Percentiles rank a stretch among this genome's conserved stretches.
phyloP scores from a whole-genome alignment of 2,888 invertebrate species.

The Catonia carolina region DNA sequence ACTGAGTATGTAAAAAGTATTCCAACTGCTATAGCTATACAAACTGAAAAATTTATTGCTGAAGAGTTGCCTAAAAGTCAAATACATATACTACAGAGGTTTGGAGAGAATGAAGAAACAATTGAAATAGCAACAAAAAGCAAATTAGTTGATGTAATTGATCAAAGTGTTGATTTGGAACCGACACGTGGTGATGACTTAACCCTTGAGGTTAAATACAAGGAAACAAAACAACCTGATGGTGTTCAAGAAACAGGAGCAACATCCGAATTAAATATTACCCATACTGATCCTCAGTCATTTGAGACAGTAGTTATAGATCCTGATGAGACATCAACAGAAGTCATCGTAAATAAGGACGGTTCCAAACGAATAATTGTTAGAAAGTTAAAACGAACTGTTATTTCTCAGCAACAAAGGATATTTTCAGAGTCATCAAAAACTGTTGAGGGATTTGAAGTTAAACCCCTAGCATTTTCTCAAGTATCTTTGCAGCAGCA shows the following conservation, averaged over 20 bases:
- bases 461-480: slow-evolving; percentile 52
- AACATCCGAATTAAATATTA: slow-evolving; percentile 62
- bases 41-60: slow-evolving; percentile 14
- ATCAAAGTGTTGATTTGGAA: neutral
- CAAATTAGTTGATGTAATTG: slow-evolving; percentile 1
- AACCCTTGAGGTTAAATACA: slow-evolving; percentile 66
- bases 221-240: slow-evolving; percentile 47
- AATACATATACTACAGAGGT: slow-evolving; percentile 58
- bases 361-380: slow-evolving; percentile 75
- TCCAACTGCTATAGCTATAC: slow-evolving; percentile 22
- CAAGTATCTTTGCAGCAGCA: slow-evolving; percentile 62
- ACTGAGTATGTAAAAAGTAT: slow-evolving; percentile 33
- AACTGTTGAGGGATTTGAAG: slow-evolving; percentile 12
- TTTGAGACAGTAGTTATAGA: slow-evolving; percentile 76
- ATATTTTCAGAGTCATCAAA: slow-evolving; percentile 44
- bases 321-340: slow-evolving; percentile 75
- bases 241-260: slow-evolving; percentile 41
- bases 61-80: slow-evolving; percentile 38
- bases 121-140: slow-evolving; percentile 62
- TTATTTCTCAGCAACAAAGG: slow-evolving; percentile 59
- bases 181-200: slow-evolving; percentile 47
- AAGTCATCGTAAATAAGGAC: slow-evolving; percentile 72
- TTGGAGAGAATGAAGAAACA: slow-evolving; percentile 59
- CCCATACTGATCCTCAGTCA: slow-evolving; percentile 64
- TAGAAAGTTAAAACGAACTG: slow-evolving; percentile 61